Percentiles rank a stretch among this genome's conserved stretches.
Conservation (phyloP, 2,888 invertebrate species). For the Sericinus montela region DNA sequence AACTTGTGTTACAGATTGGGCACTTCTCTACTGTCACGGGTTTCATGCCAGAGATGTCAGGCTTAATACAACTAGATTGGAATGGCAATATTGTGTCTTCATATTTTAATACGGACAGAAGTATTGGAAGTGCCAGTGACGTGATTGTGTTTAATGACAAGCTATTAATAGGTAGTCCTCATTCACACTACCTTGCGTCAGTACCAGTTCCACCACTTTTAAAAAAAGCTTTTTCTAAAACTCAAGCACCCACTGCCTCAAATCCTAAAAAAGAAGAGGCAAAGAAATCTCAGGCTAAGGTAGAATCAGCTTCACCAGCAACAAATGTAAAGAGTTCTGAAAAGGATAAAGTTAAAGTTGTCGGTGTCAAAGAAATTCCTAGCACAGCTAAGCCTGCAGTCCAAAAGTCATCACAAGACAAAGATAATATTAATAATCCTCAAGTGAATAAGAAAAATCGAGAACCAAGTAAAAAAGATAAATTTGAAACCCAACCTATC, state of each 20-base stretch:
- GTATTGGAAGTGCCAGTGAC: slow-evolving; percentile 79
- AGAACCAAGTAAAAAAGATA: slow-evolving; percentile 1
- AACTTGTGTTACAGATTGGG: slow-evolving; percentile 76
- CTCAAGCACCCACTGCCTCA: neutral
- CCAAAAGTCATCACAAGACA: slow-evolving; percentile 1
- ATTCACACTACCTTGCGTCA: slow-evolving; percentile 80
- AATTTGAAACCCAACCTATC: slow-evolving; percentile 23
- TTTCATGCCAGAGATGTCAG: slow-evolving; percentile 63
- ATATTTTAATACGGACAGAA: slow-evolving; percentile 81
- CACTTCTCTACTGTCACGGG: slow-evolving; percentile 75
- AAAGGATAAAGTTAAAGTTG: slow-evolving; percentile 40
- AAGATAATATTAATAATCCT: neutral
- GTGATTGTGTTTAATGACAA: slow-evolving; percentile 82
- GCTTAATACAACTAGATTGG: slow-evolving; percentile 83
- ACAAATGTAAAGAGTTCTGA: slow-evolving; percentile 27
- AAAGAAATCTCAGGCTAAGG: slow-evolving; percentile 10
- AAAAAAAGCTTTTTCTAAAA: slow-evolving; percentile 49
- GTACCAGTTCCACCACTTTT: slow-evolving; percentile 79
- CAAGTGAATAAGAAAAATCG: neutral
- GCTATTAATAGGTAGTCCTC: slow-evolving; percentile 84
- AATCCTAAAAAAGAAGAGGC: neutral
- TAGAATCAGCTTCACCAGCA: slow-evolving; percentile 24
- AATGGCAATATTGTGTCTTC: slow-evolving; percentile 85
- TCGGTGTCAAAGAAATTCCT: slow-evolving; percentile 1
- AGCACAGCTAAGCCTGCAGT: slow-evolving; percentile 4